Percentiles rank a stretch among this genome's conserved stretches.
These are phyloP conservation scores for Drosophila atripex DNA, from an alignment of 2,888 invertebrate species.

Conservation along the genomic window DNA sequence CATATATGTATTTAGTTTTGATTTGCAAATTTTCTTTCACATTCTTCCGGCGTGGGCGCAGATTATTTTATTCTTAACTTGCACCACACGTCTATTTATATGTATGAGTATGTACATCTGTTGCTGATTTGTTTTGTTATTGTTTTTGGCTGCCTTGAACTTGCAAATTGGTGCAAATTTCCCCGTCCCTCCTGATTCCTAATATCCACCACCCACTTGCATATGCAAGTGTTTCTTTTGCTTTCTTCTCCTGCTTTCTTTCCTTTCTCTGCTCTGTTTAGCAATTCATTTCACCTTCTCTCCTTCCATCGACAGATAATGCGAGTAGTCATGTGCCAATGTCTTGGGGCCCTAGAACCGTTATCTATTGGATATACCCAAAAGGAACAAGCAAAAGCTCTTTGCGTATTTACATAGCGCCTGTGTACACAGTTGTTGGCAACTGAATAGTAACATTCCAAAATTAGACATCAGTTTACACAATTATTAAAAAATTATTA, in stretches of 20 bases:
- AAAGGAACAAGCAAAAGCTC: slow-evolving; percentile 9
- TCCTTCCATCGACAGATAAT: slow-evolving; percentile 33
- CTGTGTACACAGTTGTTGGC: neutral
- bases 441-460: slow-evolving; percentile 1
- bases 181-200: neutral
- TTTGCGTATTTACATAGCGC: slow-evolving; percentile 27
- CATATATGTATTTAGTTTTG: slow-evolving; percentile 14
- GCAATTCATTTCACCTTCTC: slow-evolving; percentile 55
- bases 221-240: slow-evolving; percentile 31
- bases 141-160: slow-evolving; percentile 58
- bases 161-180: slow-evolving; percentile 41
- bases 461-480: neutral
- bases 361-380: slow-evolving; percentile 54
- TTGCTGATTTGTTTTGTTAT: slow-evolving; percentile 1
- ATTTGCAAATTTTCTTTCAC: slow-evolving; percentile 41
- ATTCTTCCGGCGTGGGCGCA: slow-evolving; percentile 57
- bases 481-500: neutral
- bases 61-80: slow-evolving; percentile 55
- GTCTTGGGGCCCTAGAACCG: slow-evolving; percentile 32
- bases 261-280: slow-evolving; percentile 26
- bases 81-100: slow-evolving; percentile 18
- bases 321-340: slow-evolving; percentile 67
- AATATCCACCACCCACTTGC: slow-evolving; percentile 7
- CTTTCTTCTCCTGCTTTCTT: slow-evolving; percentile 9
- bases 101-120: slow-evolving; percentile 25